Evolutionary conservation across 2,888 invertebrate species (phyloP).

Genomic region (Melipona bicolor): DNA sequence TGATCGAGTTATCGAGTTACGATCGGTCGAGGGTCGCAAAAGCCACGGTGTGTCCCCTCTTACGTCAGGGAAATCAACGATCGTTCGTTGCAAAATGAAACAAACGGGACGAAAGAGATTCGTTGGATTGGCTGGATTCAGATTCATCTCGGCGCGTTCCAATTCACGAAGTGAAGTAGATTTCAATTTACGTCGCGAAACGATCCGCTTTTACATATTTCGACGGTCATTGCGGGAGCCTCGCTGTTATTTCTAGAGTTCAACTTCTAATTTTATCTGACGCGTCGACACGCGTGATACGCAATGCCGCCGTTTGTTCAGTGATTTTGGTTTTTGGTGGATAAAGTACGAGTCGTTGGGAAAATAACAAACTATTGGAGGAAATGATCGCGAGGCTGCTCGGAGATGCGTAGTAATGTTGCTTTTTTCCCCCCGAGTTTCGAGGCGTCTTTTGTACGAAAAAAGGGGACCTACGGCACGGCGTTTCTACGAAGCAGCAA

Average conservation of each 20-base stretch:
- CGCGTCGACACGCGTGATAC: not conserved
- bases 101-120: conserved; percentile 40
- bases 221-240: not conserved
- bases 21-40: conserved; percentile 46
- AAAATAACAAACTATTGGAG: not conserved
- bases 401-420: conserved; percentile 26
- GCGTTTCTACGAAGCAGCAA: conserved; percentile 75
- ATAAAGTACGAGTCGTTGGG: conserved; percentile 15
- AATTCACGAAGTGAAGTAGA: not conserved
- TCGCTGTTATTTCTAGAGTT: not conserved
- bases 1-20: conserved; percentile 57
- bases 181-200: conserved; percentile 1
- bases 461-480: conserved; percentile 52
- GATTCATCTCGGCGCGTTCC: not conserved
- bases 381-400: conserved; percentile 47
- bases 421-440: conserved; percentile 58
- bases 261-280: not conserved
- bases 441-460: conserved; percentile 80
- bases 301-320: not conserved
- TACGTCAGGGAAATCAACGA: conserved; percentile 67
- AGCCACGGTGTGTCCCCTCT: conserved; percentile 41
- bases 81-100: conserved; percentile 51
- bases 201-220: not conserved
- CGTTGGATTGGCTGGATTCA: not conserved
- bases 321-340: not conserved